Evolutionary conservation across 2,113 vertebrate genomes (phyloP).

Genomic region (Xenopus laevis): DNA sequence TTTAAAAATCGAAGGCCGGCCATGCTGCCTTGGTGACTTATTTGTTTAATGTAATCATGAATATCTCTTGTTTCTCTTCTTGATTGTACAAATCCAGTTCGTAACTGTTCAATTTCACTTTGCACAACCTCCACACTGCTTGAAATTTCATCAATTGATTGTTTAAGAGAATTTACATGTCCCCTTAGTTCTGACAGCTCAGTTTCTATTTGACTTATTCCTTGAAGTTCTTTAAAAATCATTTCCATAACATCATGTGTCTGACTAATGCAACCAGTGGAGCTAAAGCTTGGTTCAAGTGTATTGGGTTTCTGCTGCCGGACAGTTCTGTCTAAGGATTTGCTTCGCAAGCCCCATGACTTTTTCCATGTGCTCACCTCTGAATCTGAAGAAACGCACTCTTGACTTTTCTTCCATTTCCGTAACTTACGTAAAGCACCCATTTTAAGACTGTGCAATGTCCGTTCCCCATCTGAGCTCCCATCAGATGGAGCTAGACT

Average conservation of each 20-base stretch:
- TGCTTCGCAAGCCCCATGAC: slow-evolving; percentile 91
- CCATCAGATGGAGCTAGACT: slow-evolving; percentile 94
- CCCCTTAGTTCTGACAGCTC: slow-evolving; percentile 92
- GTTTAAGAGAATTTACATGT: slow-evolving; percentile 93
- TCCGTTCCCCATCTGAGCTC: slow-evolving; percentile 92
- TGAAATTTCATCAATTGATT: slow-evolving; percentile 97
- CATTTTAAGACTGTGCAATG: slow-evolving; percentile 83
- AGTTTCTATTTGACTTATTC: slow-evolving; percentile 96
- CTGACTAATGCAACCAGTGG: slow-evolving; percentile 91
- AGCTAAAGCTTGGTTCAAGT: slow-evolving; percentile 89
- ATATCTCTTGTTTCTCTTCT: slow-evolving; percentile 94
- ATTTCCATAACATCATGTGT: slow-evolving; percentile 99
- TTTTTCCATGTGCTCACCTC: slow-evolving; percentile 90
- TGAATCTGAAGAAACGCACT: slow-evolving; percentile 91
- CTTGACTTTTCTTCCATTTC: slow-evolving; percentile 98
- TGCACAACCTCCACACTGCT: slow-evolving; percentile 97
- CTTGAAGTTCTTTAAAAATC: slow-evolving; percentile 98
- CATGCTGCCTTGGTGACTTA: slow-evolving; percentile 86
- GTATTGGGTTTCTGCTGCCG: slow-evolving; percentile 81
- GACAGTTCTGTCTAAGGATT: slow-evolving; percentile 89
- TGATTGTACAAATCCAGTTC: slow-evolving; percentile 93
- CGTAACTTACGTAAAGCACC: slow-evolving; percentile 88
- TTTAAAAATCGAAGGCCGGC: slow-evolving; percentile 88
- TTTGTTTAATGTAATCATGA: slow-evolving; percentile 95
- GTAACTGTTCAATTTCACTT: slow-evolving; percentile 92